These are phyloP conservation scores for Parazoanthus darwini DNA, from an alignment of 92 coral and sea anemone genomes.

Conservation along the genomic window DNA sequence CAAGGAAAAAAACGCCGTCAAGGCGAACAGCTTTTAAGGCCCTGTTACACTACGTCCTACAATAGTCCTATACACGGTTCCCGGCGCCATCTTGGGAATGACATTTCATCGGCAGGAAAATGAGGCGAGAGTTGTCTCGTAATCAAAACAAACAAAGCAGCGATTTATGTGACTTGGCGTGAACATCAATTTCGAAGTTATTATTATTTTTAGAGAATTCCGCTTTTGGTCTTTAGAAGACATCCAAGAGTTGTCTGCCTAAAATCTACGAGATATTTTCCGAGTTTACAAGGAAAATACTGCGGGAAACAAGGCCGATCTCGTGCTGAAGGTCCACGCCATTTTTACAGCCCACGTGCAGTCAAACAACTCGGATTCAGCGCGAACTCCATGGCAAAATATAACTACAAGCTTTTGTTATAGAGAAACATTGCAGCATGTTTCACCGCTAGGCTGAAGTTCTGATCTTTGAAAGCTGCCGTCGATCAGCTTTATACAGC, in stretches of 20 bases:
- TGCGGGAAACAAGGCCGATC: too few relatives aligned
- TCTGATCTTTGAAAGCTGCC: background rate
- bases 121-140: background rate
- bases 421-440: slow-evolving; percentile 19
- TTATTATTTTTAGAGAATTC: slow-evolving; percentile 17
- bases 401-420: too few relatives aligned
- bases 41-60: too few relatives aligned
- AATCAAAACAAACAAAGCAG: slow-evolving; percentile 14
- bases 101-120: background rate
- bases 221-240: slow-evolving; percentile 31
- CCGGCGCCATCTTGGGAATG: slow-evolving; percentile 26
- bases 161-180: slow-evolving; percentile 13
- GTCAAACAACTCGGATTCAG: background rate
- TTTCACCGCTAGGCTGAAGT: slow-evolving; percentile 56
- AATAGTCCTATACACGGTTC: slow-evolving; percentile 16
- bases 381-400: background rate
- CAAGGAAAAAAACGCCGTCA: too few relatives aligned
- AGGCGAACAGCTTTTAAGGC: too few relatives aligned
- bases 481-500: slow-evolving; percentile 54
- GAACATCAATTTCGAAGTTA: slow-evolving; percentile 6
- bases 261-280: slow-evolving; percentile 19
- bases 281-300: background rate
- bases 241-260: slow-evolving; percentile 11
- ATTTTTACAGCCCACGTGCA: background rate
- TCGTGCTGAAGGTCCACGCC: background rate